Conservation (phyloP, 2,888 invertebrate species). For the Ferrisia virgata region DNA sequence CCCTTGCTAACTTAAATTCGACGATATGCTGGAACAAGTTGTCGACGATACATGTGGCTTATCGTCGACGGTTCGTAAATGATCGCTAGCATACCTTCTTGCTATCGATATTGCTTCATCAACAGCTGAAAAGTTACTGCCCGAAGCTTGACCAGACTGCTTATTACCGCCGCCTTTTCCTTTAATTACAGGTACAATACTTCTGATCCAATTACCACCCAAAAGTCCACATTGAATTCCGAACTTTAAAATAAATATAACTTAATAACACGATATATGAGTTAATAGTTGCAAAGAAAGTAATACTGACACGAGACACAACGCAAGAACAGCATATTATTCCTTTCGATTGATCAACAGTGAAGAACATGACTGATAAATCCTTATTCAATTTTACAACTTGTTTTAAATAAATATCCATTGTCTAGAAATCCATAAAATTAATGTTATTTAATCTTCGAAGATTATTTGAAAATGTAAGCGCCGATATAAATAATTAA, state of each 20-base stretch:
- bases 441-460: neutral
- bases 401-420: conserved; percentile 90
- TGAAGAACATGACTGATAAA: conserved; percentile 91
- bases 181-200: conserved; percentile 69
- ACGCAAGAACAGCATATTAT: conserved; percentile 88
- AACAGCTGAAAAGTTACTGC: conserved; percentile 69
- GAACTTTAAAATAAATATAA: conserved; percentile 48
- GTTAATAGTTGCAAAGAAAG: neutral
- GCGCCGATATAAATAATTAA: too few species aligned
- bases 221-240: conserved; percentile 65
- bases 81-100: conserved; percentile 70
- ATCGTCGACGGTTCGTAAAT: conserved; percentile 65
- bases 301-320: conserved; percentile 68
- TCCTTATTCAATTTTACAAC: conserved; percentile 76
- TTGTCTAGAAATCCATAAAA: conserved; percentile 58
- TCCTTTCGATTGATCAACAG: conserved; percentile 77
- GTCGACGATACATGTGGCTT: too few species aligned
- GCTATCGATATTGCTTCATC: conserved; percentile 75
- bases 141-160: conserved; percentile 94
- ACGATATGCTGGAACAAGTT: too few species aligned
- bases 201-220: conserved; percentile 93
- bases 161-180: conserved; percentile 99
- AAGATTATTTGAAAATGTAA: neutral
- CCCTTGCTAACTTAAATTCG: too few species aligned
- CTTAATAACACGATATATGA: neutral